Base-by-base conservation (phyloP, 1,140 invertebrate species). In the Drosophila kepulauana region DNA sequence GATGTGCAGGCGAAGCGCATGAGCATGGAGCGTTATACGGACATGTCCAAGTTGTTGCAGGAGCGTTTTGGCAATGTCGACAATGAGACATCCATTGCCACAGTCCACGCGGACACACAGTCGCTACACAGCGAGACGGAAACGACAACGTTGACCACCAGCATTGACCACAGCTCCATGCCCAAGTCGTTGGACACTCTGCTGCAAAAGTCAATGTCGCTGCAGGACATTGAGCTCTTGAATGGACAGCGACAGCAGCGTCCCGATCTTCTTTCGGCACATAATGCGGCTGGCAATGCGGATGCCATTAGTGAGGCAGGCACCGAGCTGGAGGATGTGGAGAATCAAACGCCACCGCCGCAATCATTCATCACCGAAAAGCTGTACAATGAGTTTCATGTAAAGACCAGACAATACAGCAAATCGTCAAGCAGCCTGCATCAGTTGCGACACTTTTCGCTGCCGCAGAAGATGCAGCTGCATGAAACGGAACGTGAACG, bases 331-430 rank as follows among this genome's bases (percentile, higher is more conserved):
- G 91, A 92, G 13, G 91, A 92, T 67, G 72, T 91, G 57, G 91
- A 92, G 56, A 91, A 92, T 63, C 80, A 87, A 54, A 81, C 81
- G 3, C 80, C 79, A n/a, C 76, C 77, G 5, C 94, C 94, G 45
- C 93, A 94, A 78, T 94, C 94, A 0, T 95, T 94, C 56, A 95
- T 95, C 20, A 95, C 94, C 35, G 94, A 94, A 72, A 94, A 94
- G 76, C 79, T 95, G 11, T 95, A 94, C 87, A 94, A 94, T 13
- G 94, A 95, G 88, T 95, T 95, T 69, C 94, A 95, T 69, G 94
- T 94, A 0, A 95, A 95, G 81, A 94, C 94, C 2, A 94, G 94
- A 61, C 93, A 94, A 73, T 92, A 94, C 0, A 94, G 94, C 77
- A 95, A 95, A 91, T 95, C 94, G 4, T 94, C 94, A 3, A 94